These are phyloP conservation scores for Egretta garzetta DNA, from an alignment of 2,113 vertebrate genomes.

Conservation along the genomic window DNA sequence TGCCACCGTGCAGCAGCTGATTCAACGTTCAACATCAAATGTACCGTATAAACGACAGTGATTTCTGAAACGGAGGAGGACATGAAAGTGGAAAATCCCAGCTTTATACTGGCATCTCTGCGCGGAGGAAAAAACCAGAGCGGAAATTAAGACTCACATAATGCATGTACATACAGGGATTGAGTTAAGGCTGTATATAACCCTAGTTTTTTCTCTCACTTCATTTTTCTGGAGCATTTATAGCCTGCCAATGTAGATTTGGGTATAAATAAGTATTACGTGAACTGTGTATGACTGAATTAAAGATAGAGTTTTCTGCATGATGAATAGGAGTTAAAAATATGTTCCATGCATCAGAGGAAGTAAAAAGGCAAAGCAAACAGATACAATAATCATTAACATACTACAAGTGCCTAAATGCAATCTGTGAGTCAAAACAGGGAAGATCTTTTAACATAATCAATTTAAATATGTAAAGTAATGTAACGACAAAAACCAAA, in stretches of 20 bases:
- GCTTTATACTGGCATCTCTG: neutral
- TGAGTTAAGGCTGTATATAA: neutral
- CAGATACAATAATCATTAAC: neutral
- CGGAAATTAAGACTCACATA: neutral
- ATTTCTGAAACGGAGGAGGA: neutral
- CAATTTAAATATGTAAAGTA: neutral
- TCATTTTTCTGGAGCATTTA: neutral
- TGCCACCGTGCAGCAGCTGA: neutral
- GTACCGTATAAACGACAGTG: rapidly evolving
- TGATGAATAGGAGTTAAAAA: slow-evolving; percentile 30
- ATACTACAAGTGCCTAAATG: neutral
- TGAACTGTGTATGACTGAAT: neutral
- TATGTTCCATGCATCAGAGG: neutral
- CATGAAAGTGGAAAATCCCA: neutral
- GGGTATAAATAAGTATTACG: neutral
- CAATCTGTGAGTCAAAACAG: neutral
- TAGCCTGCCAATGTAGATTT: neutral
- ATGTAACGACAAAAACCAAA: no score
- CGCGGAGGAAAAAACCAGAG: neutral
- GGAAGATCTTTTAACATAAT: neutral
- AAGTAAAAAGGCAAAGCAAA: slow-evolving; percentile 36
- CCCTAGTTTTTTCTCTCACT: neutral
- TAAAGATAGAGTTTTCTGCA: neutral
- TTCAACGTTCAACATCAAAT: rapidly evolving
- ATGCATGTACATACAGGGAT: neutral